phyloP scores from a whole-genome alignment of 2,888 invertebrate species.

The Lepeophtheirus nordmannii region DNA sequence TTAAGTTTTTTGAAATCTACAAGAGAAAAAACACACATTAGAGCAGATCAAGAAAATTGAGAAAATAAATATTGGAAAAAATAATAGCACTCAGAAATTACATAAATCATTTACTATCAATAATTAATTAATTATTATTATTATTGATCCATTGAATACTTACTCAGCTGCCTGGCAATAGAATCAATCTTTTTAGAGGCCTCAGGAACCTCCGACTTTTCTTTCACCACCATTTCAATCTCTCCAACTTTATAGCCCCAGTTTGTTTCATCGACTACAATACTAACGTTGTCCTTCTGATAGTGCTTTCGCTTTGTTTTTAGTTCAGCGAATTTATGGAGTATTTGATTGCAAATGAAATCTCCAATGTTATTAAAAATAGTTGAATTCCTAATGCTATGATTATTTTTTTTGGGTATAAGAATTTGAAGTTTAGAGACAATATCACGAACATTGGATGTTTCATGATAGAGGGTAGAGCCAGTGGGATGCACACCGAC shows the following conservation, averaged over 20 bases:
- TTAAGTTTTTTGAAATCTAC: constrained; percentile 4
- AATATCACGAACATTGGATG: constrained; percentile 2
- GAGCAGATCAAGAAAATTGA: background rate
- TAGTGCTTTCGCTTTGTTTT: background rate
- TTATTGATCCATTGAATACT: background rate
- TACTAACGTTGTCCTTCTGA: background rate
- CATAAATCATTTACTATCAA: too few relatives aligned
- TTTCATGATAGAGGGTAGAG: constrained; percentile 19
- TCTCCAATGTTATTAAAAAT: background rate
- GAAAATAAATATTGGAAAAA: too few relatives aligned
- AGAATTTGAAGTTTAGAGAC: background rate
- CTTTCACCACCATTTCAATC: constrained; percentile 10
- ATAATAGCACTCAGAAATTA: too few relatives aligned
- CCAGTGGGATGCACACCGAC: constrained; percentile 6
- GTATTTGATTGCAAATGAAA: constrained; percentile 1
- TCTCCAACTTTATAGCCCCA: constrained; percentile 20
- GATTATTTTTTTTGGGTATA: background rate
- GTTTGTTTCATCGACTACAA: constrained; percentile 16
- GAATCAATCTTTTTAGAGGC: constrained; percentile 11
- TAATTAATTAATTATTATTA: background rate
- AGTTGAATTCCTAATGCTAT: background rate
- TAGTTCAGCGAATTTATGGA: background rate
- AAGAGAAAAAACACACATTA: background rate
- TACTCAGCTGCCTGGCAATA: constrained; percentile 1
- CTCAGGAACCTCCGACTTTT: background rate